Evolutionary conservation across 2,888 invertebrate species (phyloP), one percentile per base, ranked within the genome.

Genomic region (Lingula anatina): DNA sequence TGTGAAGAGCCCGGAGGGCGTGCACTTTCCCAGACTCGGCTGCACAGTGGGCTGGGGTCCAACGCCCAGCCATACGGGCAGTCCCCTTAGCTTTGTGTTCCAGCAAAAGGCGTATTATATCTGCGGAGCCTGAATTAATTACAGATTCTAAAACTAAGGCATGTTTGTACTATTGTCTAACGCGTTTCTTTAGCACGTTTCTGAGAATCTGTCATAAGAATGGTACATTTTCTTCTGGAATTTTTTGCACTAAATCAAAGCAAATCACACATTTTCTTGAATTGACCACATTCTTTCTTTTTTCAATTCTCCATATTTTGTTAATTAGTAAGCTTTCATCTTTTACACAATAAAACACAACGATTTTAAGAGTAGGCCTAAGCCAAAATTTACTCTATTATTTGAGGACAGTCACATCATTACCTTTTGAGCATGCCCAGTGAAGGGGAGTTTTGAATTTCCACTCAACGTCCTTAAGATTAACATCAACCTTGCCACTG

Each of bases 41-140:
- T 2, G 73, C 71, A 44, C 62, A 66, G 55, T 73, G 73, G 5
- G 72, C 71, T 23, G 73, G 72, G 1, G 72, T 73, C 72, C 71
- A 73, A 28, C 60, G 60, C 27, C 61, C 63, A 31, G 20, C 5
- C 39, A 68, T 68, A 0, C 66, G 54, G 1, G 61, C 54, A 4
- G 57, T 61, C 1, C 67, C 68, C 18, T 65, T 64, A 12, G 71
- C 71, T 3, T 70, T 71, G 46, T 67, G 46, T 15, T 71, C 69
- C n/a, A 73, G 55, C 5, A 73, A 51, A 18, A 73, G 55, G 5
- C 70, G 60, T 15, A 68, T 62, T 46, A 69, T 68, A 47, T 73
- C 71, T 7, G 67, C 69, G 50, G 59, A 72, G 23, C 73, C 73
- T 73, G 54, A 5, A 58, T 49, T 35, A 44, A n/a, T 25, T n/a